Percentiles rank a stretch among this genome's conserved stretches.
Evolutionary conservation across 2,888 invertebrate species (phyloP).

Genomic region (Epirrhoe tristata): DNA sequence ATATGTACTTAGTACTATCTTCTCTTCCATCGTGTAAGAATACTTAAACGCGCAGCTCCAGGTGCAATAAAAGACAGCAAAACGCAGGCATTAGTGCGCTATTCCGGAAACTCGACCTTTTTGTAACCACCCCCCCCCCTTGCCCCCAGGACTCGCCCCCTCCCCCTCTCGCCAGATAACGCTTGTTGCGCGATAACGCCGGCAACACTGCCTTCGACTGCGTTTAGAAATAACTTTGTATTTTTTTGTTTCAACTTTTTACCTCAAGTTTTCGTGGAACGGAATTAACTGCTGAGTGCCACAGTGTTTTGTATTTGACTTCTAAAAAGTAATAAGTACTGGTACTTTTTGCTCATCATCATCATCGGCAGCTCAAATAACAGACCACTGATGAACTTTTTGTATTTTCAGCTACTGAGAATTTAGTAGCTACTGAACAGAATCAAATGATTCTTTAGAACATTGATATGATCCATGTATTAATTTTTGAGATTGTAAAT

Average conservation of each 20-base stretch:
- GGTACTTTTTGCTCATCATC: too few species aligned
- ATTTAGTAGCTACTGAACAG: too few species aligned
- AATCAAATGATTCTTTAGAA: too few species aligned
- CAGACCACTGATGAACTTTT: neutral
- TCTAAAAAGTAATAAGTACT: too few species aligned
- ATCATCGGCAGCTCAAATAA: too few species aligned
- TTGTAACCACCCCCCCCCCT: neutral
- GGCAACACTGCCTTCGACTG: conserved; percentile 1
- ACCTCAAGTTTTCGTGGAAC: neutral
- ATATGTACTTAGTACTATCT: too few species aligned
- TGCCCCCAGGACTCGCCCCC: neutral
- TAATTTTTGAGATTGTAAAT: too few species aligned
- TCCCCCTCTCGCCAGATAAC: neutral
- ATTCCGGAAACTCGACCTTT: neutral
- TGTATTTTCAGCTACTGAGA: too few species aligned
- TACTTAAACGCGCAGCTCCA: neutral
- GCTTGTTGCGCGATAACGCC: conserved; percentile 1
- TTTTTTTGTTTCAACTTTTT: neutral
- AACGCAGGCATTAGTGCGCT: neutral
- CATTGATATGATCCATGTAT: too few species aligned
- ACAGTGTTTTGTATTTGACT: too few species aligned
- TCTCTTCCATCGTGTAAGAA: neutral
- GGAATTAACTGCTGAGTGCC: neutral
- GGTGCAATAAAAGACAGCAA: neutral
- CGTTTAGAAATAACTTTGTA: conserved; percentile 1